phyloP scores from a whole-genome alignment of 2,113 vertebrate species.

The Ctenodactylus gundi region DNA sequence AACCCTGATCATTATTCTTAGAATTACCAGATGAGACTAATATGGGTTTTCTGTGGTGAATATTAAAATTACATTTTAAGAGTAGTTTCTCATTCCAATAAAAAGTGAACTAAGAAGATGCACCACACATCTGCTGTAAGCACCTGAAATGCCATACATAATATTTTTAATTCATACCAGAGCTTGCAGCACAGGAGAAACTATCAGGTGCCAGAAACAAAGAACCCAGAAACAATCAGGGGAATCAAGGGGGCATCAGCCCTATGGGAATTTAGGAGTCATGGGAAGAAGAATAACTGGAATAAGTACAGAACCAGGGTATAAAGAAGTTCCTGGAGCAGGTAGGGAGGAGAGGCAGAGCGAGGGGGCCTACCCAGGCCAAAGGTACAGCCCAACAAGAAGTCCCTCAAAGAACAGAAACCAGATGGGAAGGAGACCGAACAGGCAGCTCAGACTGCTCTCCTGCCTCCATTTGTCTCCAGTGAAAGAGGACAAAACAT shows the following conservation, averaged over 20 bases:
- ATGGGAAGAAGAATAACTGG: background rate
- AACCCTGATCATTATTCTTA: background rate
- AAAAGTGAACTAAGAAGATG: background rate
- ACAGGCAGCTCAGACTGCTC: background rate
- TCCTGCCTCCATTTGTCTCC: background rate
- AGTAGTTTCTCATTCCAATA: background rate
- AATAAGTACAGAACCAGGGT: background rate
- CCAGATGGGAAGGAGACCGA: background rate
- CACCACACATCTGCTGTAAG: background rate
- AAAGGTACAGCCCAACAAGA: background rate
- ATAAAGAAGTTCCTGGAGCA: background rate
- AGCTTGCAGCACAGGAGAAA: background rate
- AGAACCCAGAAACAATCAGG: slow-evolving; percentile 15
- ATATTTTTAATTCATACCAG: background rate
- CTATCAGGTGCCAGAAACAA: background rate
- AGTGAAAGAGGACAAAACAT: background rate
- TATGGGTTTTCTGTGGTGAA: background rate
- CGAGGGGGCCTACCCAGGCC: background rate
- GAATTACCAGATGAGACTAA: background rate
- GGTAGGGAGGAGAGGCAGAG: background rate
- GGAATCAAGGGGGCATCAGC: background rate
- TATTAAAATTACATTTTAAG: background rate
- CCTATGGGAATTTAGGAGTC: too few relatives aligned
- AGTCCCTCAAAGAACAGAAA: background rate
- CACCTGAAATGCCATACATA: background rate